These are phyloP conservation scores for Lophochroa leadbeateri DNA, from an alignment of 2,113 vertebrate species.

Conservation along the genomic window DNA sequence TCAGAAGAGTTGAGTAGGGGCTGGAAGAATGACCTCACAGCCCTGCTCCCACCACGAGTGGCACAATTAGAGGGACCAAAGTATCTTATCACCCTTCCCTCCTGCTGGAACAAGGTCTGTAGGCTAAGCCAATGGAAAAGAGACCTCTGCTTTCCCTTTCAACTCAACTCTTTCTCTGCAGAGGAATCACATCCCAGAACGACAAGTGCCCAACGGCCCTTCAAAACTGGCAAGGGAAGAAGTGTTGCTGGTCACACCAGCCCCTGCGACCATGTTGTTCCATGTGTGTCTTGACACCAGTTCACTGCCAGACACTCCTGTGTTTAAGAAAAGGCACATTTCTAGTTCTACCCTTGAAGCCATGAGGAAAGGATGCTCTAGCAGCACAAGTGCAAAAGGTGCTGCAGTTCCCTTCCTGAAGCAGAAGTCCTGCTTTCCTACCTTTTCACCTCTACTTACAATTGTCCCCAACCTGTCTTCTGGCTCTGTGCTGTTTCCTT, in stretches of 20 bases:
- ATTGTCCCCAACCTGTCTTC: not conserved
- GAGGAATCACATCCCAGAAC: not conserved
- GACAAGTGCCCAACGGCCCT: not conserved
- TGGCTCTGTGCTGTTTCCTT: not conserved
- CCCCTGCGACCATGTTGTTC: not conserved
- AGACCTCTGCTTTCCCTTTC: not conserved
- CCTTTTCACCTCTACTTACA: not conserved
- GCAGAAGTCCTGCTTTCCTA: not conserved
- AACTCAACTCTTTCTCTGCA: not conserved
- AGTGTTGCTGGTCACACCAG: fast-evolving
- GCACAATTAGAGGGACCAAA: not conserved
- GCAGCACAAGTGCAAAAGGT: not conserved
- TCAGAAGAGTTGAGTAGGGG: not conserved
- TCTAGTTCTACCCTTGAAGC: not conserved
- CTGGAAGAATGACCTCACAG: not conserved
- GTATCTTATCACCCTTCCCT: not conserved
- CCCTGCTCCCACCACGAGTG: not conserved
- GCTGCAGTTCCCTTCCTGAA: not conserved
- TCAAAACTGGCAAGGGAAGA: not conserved
- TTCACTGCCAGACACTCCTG: not conserved
- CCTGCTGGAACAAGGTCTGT: not conserved
- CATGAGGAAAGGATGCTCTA: not conserved
- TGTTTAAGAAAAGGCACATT: not conserved
- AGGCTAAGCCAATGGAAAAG: not conserved
- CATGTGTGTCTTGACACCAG: not conserved